A percentile compares a stretch with the other conserved stretches of the same genome.
Conservation (phyloP, 2,113 vertebrate genomes). For the Ophthalmolycus amberensis region DNA sequence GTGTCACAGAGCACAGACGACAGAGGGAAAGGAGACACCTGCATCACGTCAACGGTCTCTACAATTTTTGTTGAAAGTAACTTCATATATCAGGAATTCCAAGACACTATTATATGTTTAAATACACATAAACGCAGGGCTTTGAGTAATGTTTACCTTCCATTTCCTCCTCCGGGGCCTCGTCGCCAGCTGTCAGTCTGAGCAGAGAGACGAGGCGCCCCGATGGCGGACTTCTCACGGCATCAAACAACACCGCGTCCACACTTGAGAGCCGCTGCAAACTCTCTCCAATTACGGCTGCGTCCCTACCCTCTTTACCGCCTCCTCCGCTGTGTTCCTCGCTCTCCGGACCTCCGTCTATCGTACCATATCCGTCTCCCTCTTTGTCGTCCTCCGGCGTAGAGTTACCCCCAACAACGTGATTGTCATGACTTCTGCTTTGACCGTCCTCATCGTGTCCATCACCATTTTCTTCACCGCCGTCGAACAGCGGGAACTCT, state of each 20-base stretch:
- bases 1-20: background rate
- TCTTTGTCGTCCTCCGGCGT: background rate
- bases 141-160: slow-evolving; percentile 48
- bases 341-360: background rate
- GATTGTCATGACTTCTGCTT: background rate
- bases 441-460: background rate
- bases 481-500: background rate
- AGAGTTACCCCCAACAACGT: background rate
- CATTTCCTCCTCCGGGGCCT: slow-evolving; percentile 12
- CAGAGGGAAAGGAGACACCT: background rate
- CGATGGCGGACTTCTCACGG: background rate
- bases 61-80: background rate
- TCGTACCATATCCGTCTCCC: background rate
- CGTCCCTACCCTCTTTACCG: background rate
- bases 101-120: background rate
- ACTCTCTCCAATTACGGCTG: slow-evolving; percentile 4
- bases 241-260: slow-evolving; percentile 36
- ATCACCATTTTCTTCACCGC: background rate
- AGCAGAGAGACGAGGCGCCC: slow-evolving; percentile 34
- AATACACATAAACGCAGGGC: background rate
- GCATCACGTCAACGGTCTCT: background rate
- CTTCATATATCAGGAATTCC: background rate
- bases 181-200: slow-evolving; percentile 19
- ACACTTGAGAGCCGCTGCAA: slow-evolving; percentile 8
- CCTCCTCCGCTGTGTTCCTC: background rate